phyloP scores from a whole-genome alignment of 2,888 invertebrate genomes.

The Barypeithes pellucidus region DNA sequence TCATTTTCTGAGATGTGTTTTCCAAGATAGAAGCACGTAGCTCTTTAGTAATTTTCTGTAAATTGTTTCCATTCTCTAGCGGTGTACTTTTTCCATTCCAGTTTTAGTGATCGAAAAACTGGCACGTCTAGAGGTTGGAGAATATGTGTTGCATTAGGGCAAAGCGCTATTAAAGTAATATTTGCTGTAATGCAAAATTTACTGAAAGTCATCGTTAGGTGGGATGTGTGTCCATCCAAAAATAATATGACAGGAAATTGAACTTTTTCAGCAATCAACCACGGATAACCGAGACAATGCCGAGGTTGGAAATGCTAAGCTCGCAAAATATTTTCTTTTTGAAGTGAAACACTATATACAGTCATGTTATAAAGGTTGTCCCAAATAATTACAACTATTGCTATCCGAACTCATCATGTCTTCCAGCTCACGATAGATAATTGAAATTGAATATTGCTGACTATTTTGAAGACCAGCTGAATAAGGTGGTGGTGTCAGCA shows the following conservation, averaged over 20 bases:
- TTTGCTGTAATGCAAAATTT: constrained; percentile 41
- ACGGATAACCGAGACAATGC: too few relatives aligned
- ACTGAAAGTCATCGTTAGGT: constrained; percentile 43
- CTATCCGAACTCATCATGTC: too few relatives aligned
- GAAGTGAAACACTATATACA: too few relatives aligned
- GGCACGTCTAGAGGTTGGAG: constrained; percentile 50
- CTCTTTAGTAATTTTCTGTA: constrained; percentile 14
- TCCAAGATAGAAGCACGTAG: constrained; percentile 5
- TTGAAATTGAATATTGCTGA: too few relatives aligned
- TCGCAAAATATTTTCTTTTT: too few relatives aligned
- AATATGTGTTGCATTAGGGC: constrained; percentile 54
- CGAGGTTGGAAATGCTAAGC: too few relatives aligned
- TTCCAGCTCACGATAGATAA: too few relatives aligned
- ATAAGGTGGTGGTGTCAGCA: too few relatives aligned
- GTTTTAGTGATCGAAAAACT: constrained; percentile 46
- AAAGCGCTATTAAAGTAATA: constrained; percentile 45
- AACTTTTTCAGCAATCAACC: constrained; percentile 21
- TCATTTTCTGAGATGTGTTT: constrained; percentile 27
- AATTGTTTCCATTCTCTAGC: constrained; percentile 25
- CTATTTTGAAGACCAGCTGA: too few relatives aligned
- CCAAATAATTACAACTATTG: too few relatives aligned
- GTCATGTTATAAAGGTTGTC: too few relatives aligned
- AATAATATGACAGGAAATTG: constrained; percentile 40
- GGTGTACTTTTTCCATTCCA: constrained; percentile 42
- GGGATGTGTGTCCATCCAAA: constrained; percentile 54